phyloP scores from a whole-genome alignment of 2,113 vertebrate genomes.

The Pseudorectes ferrugineus region DNA sequence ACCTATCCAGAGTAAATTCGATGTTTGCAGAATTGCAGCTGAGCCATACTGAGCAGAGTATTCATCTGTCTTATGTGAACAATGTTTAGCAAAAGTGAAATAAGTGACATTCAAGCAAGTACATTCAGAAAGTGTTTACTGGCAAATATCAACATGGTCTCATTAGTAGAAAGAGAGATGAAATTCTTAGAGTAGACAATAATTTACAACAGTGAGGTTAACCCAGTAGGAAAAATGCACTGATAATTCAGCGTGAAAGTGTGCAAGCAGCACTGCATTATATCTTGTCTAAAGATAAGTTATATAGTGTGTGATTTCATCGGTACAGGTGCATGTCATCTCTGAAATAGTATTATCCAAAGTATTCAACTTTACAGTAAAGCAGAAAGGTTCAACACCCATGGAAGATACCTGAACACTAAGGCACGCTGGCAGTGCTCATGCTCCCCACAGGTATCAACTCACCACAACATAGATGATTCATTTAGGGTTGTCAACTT shows the following conservation, averaged over 20 bases:
- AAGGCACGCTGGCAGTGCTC: not conserved
- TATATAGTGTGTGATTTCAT: conserved; percentile 31
- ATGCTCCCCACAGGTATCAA: not conserved
- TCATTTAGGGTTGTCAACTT: not conserved
- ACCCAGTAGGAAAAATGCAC: not conserved
- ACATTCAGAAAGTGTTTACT: not conserved
- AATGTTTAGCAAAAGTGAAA: not conserved
- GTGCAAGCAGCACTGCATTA: not conserved
- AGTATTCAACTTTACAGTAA: not conserved
- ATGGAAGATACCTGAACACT: not conserved
- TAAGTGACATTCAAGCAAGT: not conserved
- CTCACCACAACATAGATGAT: not conserved
- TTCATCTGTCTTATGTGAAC: not conserved
- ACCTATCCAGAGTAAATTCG: rapidly evolving
- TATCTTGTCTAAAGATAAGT: conserved; percentile 32
- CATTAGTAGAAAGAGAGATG: not conserved
- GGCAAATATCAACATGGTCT: not conserved
- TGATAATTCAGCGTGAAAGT: conserved; percentile 3
- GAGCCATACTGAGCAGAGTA: not conserved
- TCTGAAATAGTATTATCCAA: conserved; percentile 27
- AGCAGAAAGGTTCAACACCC: not conserved
- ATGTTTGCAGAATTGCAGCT: not conserved
- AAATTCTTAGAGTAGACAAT: not conserved
- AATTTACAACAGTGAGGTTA: not conserved
- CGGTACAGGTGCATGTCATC: not conserved